These are phyloP conservation scores for Syngnathus scovelli DNA, from an alignment of 2,113 vertebrate species.

Conservation along the genomic window DNA sequence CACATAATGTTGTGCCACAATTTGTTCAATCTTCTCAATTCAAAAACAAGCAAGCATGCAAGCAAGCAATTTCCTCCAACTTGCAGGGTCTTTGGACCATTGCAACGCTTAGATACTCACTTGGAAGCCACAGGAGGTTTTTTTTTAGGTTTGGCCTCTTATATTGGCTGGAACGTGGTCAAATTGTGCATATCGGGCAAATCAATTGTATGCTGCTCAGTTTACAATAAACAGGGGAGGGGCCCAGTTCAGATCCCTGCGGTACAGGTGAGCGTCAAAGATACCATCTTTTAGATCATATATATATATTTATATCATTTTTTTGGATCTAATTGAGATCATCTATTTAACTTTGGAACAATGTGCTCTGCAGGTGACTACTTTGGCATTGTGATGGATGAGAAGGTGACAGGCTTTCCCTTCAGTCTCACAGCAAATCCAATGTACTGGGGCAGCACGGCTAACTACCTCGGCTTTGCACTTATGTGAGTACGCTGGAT, in stretches of 20 bases:
- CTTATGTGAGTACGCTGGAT: conserved; percentile 78
- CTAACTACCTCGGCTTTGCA: conserved; percentile 88
- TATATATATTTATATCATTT: too few relatives aligned
- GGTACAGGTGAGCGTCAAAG: background rate
- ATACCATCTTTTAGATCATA: background rate
- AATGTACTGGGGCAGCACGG: conserved; percentile 97
- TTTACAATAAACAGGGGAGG: background rate
- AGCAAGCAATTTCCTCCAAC: conserved; percentile 31
- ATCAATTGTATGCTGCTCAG: background rate
- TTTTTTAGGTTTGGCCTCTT: background rate
- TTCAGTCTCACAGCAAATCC: conserved; percentile 87
- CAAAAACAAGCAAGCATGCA: background rate
- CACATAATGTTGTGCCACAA: conserved; percentile 2
- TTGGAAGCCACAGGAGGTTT: conserved; percentile 11
- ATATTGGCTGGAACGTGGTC: background rate
- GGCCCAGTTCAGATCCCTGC: too few relatives aligned
- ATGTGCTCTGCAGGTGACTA: conserved; percentile 81
- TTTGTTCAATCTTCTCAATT: conserved; percentile 1
- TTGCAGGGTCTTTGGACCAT: conserved; percentile 28
- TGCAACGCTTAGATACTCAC: conserved; percentile 40
- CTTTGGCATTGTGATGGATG: conserved; percentile 90
- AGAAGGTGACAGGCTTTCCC: conserved; percentile 85
- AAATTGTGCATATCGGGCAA: background rate
- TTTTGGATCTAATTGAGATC: too few relatives aligned
- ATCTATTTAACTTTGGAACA: too few relatives aligned